phyloP scores from a whole-genome alignment of 2,888 invertebrate genomes.

The Leptodirus hochenwartii region DNA sequence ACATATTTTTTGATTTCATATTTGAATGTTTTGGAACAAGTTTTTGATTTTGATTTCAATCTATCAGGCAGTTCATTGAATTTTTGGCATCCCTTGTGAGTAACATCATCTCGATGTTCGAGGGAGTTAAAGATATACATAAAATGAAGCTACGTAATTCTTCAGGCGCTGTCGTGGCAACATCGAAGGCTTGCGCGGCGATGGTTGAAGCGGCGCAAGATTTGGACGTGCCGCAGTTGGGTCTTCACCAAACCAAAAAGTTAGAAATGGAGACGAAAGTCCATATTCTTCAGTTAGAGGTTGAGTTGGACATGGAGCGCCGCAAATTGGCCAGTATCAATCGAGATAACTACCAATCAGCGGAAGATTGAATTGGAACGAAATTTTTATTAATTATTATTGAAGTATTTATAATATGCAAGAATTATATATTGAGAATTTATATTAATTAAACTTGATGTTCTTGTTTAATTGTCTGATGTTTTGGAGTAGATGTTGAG shows the following conservation, averaged over 20 bases:
- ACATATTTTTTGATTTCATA: too few relatives aligned
- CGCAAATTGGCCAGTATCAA: conserved; percentile 69
- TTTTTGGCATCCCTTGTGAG: too few relatives aligned
- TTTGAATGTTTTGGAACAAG: too few relatives aligned
- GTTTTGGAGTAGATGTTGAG: too few relatives aligned
- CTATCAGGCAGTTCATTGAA: too few relatives aligned
- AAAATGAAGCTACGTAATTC: background rate
- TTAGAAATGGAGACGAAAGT: conserved; percentile 97
- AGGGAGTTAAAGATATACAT: too few relatives aligned
- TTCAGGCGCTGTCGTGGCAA: conserved; percentile 58
- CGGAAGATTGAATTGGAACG: conserved; percentile 33
- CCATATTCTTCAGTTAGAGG: conserved; percentile 81
- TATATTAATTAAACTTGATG: too few relatives aligned
- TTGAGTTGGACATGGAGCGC: conserved; percentile 75
- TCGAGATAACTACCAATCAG: conserved; percentile 81
- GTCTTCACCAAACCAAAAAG: conserved; percentile 85
- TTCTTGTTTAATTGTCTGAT: too few relatives aligned
- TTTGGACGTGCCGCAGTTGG: conserved; percentile 61
- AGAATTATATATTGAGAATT: too few relatives aligned
- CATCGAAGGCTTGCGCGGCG: conserved; percentile 76
- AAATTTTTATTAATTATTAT: background rate
- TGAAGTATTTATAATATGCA: too few relatives aligned
- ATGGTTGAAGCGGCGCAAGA: conserved; percentile 54
- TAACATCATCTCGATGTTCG: too few relatives aligned
- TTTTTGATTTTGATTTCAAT: too few relatives aligned